Conservation (phyloP, 2,888 invertebrate species). For the Tricholauxania praeusta region DNA sequence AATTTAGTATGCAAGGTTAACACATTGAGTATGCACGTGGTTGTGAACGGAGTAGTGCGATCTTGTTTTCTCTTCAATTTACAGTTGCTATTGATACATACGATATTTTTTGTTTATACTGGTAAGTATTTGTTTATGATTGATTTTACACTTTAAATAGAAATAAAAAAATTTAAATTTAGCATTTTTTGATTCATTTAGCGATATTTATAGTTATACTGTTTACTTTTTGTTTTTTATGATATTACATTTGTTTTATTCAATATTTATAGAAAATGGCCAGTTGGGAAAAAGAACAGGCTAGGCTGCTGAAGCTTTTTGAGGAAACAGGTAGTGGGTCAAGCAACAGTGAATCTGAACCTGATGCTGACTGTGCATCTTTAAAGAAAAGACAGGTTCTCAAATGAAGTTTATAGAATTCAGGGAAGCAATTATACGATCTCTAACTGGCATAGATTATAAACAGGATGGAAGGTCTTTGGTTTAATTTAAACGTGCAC, state of each 20-base stretch:
- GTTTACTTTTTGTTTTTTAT: too few species aligned
- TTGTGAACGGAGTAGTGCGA: slow-evolving; percentile 28
- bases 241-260: too few species aligned
- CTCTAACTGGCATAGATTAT: slow-evolving; percentile 27
- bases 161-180: too few species aligned
- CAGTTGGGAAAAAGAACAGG: slow-evolving; percentile 29
- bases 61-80: slow-evolving; percentile 19
- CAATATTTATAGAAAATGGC: slow-evolving; percentile 23
- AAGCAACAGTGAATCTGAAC: slow-evolving; percentile 13
- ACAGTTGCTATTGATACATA: slow-evolving; percentile 33
- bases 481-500: slow-evolving; percentile 25
- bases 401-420: slow-evolving; percentile 25
- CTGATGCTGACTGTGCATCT: slow-evolving; percentile 28
- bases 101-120: slow-evolving; percentile 34
- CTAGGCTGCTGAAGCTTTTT: slow-evolving; percentile 13
- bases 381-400: slow-evolving; percentile 32
- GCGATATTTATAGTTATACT: too few species aligned
- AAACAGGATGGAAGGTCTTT: slow-evolving; percentile 25
- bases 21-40: slow-evolving; percentile 27
- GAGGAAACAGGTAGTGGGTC: slow-evolving; percentile 13
- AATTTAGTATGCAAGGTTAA: too few species aligned
- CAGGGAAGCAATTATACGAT: slow-evolving; percentile 27
- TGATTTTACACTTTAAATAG: slow-evolving; percentile 32
- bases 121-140: slow-evolving; percentile 35
- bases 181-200: too few species aligned